Conservation (phyloP, 2,113 vertebrate genomes). For the Hypocryptadius cinnamomeus region DNA sequence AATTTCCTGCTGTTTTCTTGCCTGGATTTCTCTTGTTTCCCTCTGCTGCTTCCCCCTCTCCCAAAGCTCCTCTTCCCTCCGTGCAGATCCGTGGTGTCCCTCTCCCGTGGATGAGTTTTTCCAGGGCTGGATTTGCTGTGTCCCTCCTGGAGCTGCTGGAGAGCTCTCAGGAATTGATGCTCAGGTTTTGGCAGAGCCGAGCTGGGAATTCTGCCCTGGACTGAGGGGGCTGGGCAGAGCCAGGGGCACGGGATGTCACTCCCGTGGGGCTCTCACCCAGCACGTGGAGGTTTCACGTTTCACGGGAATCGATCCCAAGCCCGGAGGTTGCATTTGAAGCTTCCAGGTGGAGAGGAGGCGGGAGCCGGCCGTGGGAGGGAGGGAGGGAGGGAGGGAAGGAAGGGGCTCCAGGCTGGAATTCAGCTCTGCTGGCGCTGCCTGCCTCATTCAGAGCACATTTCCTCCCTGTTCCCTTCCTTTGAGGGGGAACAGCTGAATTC, state of each 20-base stretch:
- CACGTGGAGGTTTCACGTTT: not conserved
- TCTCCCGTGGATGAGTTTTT: not conserved
- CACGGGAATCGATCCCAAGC: not conserved
- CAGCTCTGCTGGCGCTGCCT: not conserved
- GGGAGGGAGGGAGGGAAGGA: not conserved
- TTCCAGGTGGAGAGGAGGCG: not conserved
- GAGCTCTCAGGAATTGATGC: not conserved
- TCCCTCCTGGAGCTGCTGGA: not conserved
- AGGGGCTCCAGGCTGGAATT: not conserved
- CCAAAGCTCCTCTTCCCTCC: not conserved
- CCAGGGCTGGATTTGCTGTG: not conserved
- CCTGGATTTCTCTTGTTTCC: not conserved
- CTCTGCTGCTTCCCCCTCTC: slow-evolving; percentile 19
- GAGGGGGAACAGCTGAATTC: not conserved
- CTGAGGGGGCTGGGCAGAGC: not conserved
- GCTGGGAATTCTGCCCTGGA: not conserved
- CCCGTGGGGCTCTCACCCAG: not conserved
- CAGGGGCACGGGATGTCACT: not conserved
- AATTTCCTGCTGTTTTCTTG: not conserved
- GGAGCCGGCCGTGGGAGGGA: not conserved
- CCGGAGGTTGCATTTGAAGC: not conserved
- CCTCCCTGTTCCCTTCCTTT: not conserved
- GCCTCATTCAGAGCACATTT: not conserved
- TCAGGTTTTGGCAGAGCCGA: not conserved
- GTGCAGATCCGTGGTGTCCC: not conserved